Evolutionary conservation across 2,888 invertebrate species (phyloP).

Genomic region (Lasius platythorax): DNA sequence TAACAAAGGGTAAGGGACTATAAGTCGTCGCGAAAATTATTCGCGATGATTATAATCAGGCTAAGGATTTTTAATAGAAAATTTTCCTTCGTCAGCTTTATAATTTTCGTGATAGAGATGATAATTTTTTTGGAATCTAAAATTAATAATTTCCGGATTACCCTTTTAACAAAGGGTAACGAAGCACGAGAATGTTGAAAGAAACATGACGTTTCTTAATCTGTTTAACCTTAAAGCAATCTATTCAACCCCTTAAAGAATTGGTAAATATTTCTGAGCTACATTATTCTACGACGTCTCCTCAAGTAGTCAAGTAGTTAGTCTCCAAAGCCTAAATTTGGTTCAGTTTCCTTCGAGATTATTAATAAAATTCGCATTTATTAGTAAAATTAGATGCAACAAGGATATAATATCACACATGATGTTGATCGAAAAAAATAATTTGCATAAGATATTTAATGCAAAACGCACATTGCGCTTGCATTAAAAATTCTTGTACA

Average conservation of each 20-base stretch:
- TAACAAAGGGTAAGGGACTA: not conserved
- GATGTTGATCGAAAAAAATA: not conserved
- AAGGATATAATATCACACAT: not conserved
- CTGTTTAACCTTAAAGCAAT: not conserved
- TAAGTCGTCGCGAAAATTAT: not conserved
- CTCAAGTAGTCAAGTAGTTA: not conserved
- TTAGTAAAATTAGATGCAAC: not conserved
- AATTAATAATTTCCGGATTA: not conserved
- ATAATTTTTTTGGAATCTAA: not conserved
- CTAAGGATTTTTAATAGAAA: not conserved
- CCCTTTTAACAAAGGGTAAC: not conserved
- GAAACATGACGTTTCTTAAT: not conserved
- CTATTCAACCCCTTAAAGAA: not conserved
- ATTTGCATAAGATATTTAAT: not conserved
- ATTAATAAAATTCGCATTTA: not conserved
- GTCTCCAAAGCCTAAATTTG: not conserved
- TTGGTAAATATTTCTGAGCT: not conserved
- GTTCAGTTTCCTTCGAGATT: not conserved
- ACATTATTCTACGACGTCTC: not conserved
- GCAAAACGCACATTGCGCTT: not conserved
- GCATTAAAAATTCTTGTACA: not conserved
- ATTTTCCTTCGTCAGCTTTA: not conserved
- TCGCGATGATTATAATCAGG: not conserved
- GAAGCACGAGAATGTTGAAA: not conserved
- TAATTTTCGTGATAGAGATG: not conserved